Conservation (phyloP, 2,888 invertebrate genomes). For the Lacanobia wlatinum region DNA sequence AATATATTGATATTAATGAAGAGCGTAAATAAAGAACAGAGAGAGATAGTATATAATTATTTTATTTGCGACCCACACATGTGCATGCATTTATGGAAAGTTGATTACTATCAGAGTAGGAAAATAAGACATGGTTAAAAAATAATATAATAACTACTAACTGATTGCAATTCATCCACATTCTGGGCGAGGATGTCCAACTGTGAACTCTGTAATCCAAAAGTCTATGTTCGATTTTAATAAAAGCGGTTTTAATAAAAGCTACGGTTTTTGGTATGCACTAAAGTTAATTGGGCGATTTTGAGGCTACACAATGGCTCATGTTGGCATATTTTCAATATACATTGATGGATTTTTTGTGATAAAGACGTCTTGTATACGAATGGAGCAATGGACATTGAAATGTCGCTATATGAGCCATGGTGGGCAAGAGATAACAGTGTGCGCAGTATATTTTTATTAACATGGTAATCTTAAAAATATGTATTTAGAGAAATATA, state of each 20-base stretch:
- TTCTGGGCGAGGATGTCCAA: constrained; percentile 61
- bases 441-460: constrained; percentile 6
- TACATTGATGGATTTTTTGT: constrained; percentile 14
- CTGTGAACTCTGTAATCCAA: constrained; percentile 62
- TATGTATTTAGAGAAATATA: neutral
- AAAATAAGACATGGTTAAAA: constrained; percentile 18
- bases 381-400: constrained; percentile 55
- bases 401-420: constrained; percentile 5
- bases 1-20: neutral
- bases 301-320: neutral
- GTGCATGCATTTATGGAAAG: neutral
- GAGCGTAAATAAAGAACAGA: neutral
- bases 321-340: constrained; percentile 18
- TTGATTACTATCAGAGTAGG: neutral
- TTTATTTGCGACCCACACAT: neutral
- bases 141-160: constrained; percentile 45
- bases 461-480: neutral
- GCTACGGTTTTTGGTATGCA: constrained; percentile 41
- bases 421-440: neutral
- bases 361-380: constrained; percentile 36
- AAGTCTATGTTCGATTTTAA: constrained; percentile 39
- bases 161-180: constrained; percentile 63
- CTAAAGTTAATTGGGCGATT: constrained; percentile 1
- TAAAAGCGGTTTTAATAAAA: constrained; percentile 9
- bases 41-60: neutral